Base-by-base conservation (phyloP, 2,888 invertebrate genomes). In the Nymphalis urticae region DNA sequence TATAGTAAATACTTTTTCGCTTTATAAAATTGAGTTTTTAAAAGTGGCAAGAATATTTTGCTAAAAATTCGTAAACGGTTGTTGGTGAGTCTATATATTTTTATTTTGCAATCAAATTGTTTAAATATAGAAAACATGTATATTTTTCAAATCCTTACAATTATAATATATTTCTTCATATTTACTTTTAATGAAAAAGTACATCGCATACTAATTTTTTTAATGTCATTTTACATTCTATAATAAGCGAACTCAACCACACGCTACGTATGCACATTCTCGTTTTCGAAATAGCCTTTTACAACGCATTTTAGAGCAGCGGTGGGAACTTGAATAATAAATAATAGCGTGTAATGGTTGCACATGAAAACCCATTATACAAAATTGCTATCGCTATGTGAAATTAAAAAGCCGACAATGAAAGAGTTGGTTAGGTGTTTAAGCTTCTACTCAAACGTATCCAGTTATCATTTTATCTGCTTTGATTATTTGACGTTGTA, bases 311-410 rank as follows among this genome's bases (percentile, higher is more conserved):
- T 56, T 56, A 56, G 27, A 32, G 54, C 54, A 56, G 27, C 54
- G 54, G 27, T 32, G 32, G 27, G 17, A 56, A 56, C 16, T 56
- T 56, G 54, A 56, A 56, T 56, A 56, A 56, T 56, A 56, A 56
- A 56, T 56, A 56, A 56, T 56, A 56, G 27, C 54, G 54, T 32
- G 54, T 56, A 56, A 56, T 56, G 54, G 32, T 56, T 53, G 27
- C 27, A 32, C 27, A 56, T 56, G 54, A 56, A 56, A 56, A 32
- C n/a, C 54, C 54, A 56, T 56, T 56, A 56, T n/a, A 56, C 54
- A 32, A 32, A 56, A 56, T 56, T 56, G 32, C 27, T 56, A 27
- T 56, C 17, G 27, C 54, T 56, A n/a, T 17, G 27, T 27, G 17
- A 56, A 27, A 56, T 56, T 56, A 32, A 56, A 51, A 56, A 56